These are phyloP conservation scores for Achatina immaculata DNA, from an alignment of 1,140 invertebrate species.

Conservation along the genomic window DNA sequence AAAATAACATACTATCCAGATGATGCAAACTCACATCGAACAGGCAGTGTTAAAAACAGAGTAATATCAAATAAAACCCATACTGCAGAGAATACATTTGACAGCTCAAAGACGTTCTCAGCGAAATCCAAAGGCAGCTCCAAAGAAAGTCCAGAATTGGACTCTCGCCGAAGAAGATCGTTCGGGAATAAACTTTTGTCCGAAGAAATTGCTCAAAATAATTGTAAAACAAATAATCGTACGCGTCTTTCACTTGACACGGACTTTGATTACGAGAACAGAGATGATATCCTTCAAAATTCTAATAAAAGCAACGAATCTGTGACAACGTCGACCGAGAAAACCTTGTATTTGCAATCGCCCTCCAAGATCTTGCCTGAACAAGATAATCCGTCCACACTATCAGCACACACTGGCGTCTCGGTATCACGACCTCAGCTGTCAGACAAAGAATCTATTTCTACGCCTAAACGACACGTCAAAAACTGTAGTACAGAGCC, in stretches of 20 bases:
- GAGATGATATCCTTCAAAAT: not conserved
- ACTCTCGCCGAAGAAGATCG: too few relatives aligned
- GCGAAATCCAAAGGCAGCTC: too few relatives aligned
- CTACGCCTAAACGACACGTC: not conserved
- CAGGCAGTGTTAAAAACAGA: too few relatives aligned
- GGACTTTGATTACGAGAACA: not conserved
- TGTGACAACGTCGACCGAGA: not conserved
- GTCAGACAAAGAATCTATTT: not conserved
- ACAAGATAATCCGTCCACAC: not conserved
- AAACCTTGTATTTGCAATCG: not conserved
- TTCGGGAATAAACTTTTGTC: too few relatives aligned
- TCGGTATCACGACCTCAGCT: not conserved
- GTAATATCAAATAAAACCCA: too few relatives aligned
- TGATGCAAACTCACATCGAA: too few relatives aligned
- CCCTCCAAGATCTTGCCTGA: not conserved
- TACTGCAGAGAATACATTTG: too few relatives aligned
- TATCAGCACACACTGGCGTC: not conserved
- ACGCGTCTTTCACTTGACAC: not conserved
- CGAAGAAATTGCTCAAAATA: too few relatives aligned
- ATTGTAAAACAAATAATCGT: too few relatives aligned
- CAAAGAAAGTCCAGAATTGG: too few relatives aligned
- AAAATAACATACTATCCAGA: too few relatives aligned
- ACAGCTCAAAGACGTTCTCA: too few relatives aligned
- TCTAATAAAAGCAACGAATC: not conserved
- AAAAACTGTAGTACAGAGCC: not conserved